Evolutionary conservation across 2,797 vertebrate species (phyloP), one percentile per base, ranked within the genome.

Genomic region (Lagodon rhomboides): DNA sequence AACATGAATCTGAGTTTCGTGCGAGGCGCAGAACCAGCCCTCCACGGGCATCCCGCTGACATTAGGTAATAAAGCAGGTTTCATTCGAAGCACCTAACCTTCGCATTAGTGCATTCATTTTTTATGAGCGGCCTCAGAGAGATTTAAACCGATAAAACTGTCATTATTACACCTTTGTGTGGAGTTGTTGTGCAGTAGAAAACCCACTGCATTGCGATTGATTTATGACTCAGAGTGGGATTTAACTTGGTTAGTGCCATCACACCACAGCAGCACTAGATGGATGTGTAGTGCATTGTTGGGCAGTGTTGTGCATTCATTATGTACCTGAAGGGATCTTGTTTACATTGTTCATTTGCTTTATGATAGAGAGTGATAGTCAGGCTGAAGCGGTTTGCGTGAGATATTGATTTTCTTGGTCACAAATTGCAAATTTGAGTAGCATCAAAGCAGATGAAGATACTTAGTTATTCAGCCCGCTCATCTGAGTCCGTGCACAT

Each of bases 211-310:
- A 77, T 63, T 66, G 63, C 61, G 70, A 67, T 34, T 84, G 83
- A 88, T 89, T 85, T 86, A 86, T 80, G 56, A 84, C 58, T 74
- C 61, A 3, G 34, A 66, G 85, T 54, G 22, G 74, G 70, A 55
- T 86, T 85, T 82, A 91, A 86, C 89, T 78, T 68, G 34, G 79
- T 90, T 87, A 83, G 82, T 83, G 86, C 70, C 85, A 67, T 89
- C 54, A 46, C 73, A 43, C 41, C 60, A 6, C 77, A 68, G 76
- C 72, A 77, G 73, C 44, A 30, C 59, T 55, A 58, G 80, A 91
- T 73, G 76, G 75, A 91, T 91, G 79, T 62, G 74, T 62, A 61
- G 11, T 63, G 67, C 18, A 53, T 83, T 79, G 77, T 80, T 60
- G 65, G 73, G 71, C 55, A 27, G 64, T 59, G 62, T 82, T 82